A percentile compares a stretch with the other conserved stretches of the same genome.
phyloP scores from a whole-genome alignment of 2,888 invertebrate species.

The Andrena flavipes region DNA sequence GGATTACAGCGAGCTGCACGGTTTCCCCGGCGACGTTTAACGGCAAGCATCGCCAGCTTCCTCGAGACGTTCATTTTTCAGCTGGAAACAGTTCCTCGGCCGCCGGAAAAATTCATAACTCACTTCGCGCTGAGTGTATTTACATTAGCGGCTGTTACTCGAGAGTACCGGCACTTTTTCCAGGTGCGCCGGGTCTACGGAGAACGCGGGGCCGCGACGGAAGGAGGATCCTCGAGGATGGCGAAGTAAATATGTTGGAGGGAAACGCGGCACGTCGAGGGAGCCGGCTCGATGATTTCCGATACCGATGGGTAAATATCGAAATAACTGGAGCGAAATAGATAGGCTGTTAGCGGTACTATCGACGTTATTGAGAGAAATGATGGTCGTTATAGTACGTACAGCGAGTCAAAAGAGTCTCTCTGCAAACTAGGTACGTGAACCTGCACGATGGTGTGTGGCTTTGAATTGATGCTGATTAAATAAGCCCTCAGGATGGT shows the following conservation, averaged over 20 bases:
- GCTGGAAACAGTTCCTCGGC: conserved; percentile 6
- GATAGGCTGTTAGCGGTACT: conserved; percentile 22
- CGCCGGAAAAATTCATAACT: conserved; percentile 42
- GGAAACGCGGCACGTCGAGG: not conserved
- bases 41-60: conserved; percentile 1
- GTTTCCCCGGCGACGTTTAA: conserved; percentile 7
- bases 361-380: not conserved
- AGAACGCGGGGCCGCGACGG: not conserved
- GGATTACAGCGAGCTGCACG: conserved; percentile 17
- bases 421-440: not conserved
- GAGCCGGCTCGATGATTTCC: conserved; percentile 15
- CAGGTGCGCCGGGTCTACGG: conserved; percentile 4
- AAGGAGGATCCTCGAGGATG: not conserved
- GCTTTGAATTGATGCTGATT: conserved; percentile 6
- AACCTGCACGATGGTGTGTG: conserved; percentile 8
- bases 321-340: conserved; percentile 9
- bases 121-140: conserved; percentile 32
- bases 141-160: conserved; percentile 30
- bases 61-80: conserved; percentile 33
- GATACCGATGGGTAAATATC: conserved; percentile 13
- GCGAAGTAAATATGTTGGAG: conserved; percentile 4
- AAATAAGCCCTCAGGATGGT: not conserved
- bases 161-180: conserved; percentile 27
- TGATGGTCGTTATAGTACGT: not conserved
- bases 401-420: not conserved